Base-by-base conservation (phyloP, 2,113 vertebrate species). In the Megalops atlanticus region DNA sequence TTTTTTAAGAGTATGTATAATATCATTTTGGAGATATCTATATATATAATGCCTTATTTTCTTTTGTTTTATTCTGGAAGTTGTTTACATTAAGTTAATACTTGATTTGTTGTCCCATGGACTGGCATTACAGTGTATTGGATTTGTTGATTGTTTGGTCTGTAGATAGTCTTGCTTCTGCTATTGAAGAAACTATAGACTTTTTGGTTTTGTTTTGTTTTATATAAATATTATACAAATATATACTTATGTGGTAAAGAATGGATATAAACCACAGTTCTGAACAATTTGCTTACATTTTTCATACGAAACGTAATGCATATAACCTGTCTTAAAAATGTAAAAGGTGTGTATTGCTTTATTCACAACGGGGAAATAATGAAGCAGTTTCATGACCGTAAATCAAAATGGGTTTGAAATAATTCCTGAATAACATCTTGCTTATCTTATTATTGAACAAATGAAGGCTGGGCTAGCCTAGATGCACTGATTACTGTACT, bases 121-220 rank as follows among this genome's bases (percentile, higher is more conserved):
- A 96, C 96, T 94, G 95, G 95, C 97, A 95, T 97, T 97, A 95
- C 92, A 95, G 95, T 96, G 95, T 95, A 96, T 97, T 94, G 91
- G 85, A 96, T 97, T 92, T 93, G 96, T 97, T 97, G 95, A 94
- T 95, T 87, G 94, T 97, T 97, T 95, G 93, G 96, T 97, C 95
- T 97, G 96, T 98, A 97, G 96, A 96, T 97, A 96, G 96, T 97
- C 95, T 97, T 95, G 95, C 95, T 98, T 97, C 93, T 95, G 91
- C 91, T 94, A 94, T 96, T 96, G 85, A 90, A 80, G 89, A 90
- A 92, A 86, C 88, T 96, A 95, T 96, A 94, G 95, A 96, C 94
- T 79, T 79, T 71, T 64, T 38, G 91, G 87, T 90, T 91, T 95
- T 96, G 94, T 82, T 89, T 95, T 95, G 93, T 87, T 92, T 88